Evolutionary conservation across 2,797 vertebrate genomes (phyloP).

Genomic region (Spheniscus humboldti): DNA sequence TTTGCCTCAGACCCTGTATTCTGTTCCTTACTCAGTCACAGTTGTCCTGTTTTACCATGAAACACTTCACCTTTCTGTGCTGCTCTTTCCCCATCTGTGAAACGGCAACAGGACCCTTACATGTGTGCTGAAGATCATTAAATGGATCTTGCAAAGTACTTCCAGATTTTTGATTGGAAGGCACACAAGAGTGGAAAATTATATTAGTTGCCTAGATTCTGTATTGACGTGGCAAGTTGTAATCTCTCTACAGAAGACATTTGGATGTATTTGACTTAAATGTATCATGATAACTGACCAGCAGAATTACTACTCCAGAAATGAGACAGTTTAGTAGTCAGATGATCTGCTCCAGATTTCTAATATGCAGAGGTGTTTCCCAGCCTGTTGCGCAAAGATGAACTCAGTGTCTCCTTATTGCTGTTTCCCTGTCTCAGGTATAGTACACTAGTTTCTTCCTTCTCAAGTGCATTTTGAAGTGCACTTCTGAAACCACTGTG

Average conservation of each 20-base stretch:
- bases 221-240: neutral
- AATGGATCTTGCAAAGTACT: neutral
- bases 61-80: neutral
- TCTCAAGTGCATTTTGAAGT: neutral
- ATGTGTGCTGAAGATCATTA: neutral
- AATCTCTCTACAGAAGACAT: neutral
- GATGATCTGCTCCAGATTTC: neutral
- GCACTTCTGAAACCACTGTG: neutral
- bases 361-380: neutral
- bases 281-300: neutral
- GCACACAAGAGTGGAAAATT: neutral
- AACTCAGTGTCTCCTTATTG: neutral
- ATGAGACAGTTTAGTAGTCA: neutral
- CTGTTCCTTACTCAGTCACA: neutral
- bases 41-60: neutral
- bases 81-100: neutral
- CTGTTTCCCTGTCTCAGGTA: neutral
- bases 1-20: neutral
- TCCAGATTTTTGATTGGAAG: constrained; percentile 27
- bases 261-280: constrained; percentile 5
- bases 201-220: neutral
- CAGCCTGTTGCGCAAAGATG: neutral
- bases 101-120: neutral
- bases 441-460: neutral
- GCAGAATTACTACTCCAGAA: neutral